Evolutionary conservation across 35 echinoderm and acorn worm species (phyloP), one percentile per base, ranked within the genome.

Genomic region (Diadema setosum): DNA sequence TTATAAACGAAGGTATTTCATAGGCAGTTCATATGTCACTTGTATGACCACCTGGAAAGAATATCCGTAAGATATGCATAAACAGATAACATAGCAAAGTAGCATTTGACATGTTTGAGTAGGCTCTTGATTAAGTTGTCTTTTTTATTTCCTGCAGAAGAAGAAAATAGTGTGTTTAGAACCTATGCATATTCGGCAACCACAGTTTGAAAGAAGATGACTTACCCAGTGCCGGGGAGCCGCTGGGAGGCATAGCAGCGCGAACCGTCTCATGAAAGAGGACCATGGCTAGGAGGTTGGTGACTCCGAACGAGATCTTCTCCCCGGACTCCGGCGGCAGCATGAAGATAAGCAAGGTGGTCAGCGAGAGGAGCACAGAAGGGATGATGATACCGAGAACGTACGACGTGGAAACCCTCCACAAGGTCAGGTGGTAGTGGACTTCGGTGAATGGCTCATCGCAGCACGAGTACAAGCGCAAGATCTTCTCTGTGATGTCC

Each of bases 181-280:
- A 12, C 49, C 21, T 55, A 2, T 55, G 12, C 49, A 12, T n/a
- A 1, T 55, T 55, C 12, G 12, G 49, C 12, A n/a, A 16, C 21
- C 14, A 55, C 0, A 55, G 49, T 55, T 59, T 0, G 5, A 59
- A 18, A 2, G 14, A 59, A 31, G 20, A 31, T 11, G 2, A 70
- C 87, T 90, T 42, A 94, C 92, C 80, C 23, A 94, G 49, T 18
- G 90, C 80, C 2, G 92, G 92, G 8, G 87, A 65, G 18, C 83
- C 87, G 35, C 87, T 83, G 0, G 92, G 92, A 17, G 92, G 92
- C 43, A 94, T 39, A 31, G 86, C 59, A 24, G 73, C 26, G 9
- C 86, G 69, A 5, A 94, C 80, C 2, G 89, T 55, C 48, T 94
- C 87, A 56, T 94, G 92, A 41, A 94, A 94, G 23, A 94, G 58